phyloP scores from a whole-genome alignment of 2,888 invertebrate genomes.

The Latrodectus elegans region DNA sequence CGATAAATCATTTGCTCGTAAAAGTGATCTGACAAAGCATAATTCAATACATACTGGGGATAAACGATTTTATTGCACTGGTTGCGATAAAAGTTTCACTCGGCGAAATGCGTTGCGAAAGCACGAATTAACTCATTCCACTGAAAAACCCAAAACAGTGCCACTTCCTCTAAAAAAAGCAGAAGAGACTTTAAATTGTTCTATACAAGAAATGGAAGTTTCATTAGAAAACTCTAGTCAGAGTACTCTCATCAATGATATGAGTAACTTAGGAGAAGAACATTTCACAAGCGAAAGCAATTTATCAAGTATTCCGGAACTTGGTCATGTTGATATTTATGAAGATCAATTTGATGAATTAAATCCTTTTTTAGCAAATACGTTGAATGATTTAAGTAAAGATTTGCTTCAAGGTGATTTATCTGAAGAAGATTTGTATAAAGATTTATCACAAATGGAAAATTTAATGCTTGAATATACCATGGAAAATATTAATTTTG shows the following conservation, averaged over 20 bases:
- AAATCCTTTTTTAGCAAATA: slow-evolving; percentile 9
- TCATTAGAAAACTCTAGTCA: too few relatives aligned
- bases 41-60: slow-evolving; percentile 30
- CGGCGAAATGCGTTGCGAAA: slow-evolving; percentile 31
- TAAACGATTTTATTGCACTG: slow-evolving; percentile 28
- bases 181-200: too few relatives aligned
- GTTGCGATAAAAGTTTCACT: slow-evolving; percentile 26
- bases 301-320: neutral
- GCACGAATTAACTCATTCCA: slow-evolving; percentile 26
- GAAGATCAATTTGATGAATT: slow-evolving; percentile 9
- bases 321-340: slow-evolving; percentile 25
- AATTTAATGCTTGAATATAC: slow-evolving; percentile 27
- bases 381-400: slow-evolving; percentile 13
- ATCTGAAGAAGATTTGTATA: slow-evolving; percentile 27
- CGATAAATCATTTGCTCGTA: slow-evolving; percentile 43
- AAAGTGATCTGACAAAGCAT: slow-evolving; percentile 44
- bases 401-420: slow-evolving; percentile 26
- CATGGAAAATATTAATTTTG: slow-evolving; percentile 10
- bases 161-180: too few relatives aligned
- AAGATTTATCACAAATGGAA: slow-evolving; percentile 26
- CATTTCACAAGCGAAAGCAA: neutral
- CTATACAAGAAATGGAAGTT: neutral
- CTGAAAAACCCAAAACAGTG: neutral
- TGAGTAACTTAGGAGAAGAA: too few relatives aligned
- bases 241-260: too few relatives aligned